Evolutionary conservation across 1,140 invertebrate genomes (phyloP).

Genomic region (Cecropterus lyciades): DNA sequence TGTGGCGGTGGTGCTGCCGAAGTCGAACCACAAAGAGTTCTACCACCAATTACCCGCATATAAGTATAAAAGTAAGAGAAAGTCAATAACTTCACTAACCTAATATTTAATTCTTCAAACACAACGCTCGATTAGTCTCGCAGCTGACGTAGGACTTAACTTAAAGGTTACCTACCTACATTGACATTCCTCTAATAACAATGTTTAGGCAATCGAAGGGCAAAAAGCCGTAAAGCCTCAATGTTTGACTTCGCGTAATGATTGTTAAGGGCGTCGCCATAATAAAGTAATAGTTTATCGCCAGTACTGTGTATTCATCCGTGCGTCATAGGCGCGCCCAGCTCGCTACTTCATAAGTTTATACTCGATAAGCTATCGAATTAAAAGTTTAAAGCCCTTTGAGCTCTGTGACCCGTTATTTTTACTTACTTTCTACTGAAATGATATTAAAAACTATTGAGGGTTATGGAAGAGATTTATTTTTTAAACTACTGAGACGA

Average conservation of each 20-base stretch:
- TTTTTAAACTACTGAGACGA: too few species aligned
- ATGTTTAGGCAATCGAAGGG: slow-evolving; percentile 40
- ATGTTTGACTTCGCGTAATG: slow-evolving; percentile 58
- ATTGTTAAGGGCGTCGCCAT: slow-evolving; percentile 57
- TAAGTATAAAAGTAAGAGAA: too few species aligned
- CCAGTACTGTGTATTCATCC: slow-evolving; percentile 50
- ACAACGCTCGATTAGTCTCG: too few species aligned
- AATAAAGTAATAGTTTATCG: slow-evolving; percentile 67
- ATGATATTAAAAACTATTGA: too few species aligned
- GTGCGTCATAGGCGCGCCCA: slow-evolving; percentile 63
- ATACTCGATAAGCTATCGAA: slow-evolving; percentile 10
- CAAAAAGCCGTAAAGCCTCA: slow-evolving; percentile 54
- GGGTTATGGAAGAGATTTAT: too few species aligned
- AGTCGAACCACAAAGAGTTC: too few species aligned
- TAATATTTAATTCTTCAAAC: not conserved
- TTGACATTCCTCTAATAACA: slow-evolving; percentile 25
- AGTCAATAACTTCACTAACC: too few species aligned
- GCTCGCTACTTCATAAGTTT: slow-evolving; percentile 17
- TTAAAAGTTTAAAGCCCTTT: slow-evolving; percentile 4
- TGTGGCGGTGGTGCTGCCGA: too few species aligned
- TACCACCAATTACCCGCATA: too few species aligned
- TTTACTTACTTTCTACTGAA: too few species aligned
- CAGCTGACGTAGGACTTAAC: not conserved
- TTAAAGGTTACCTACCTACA: slow-evolving; percentile 9
- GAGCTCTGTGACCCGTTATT: too few species aligned